These are phyloP conservation scores for Oscheius sp. DNA, from an alignment of 2,888 invertebrate species.

Conservation along the genomic window DNA sequence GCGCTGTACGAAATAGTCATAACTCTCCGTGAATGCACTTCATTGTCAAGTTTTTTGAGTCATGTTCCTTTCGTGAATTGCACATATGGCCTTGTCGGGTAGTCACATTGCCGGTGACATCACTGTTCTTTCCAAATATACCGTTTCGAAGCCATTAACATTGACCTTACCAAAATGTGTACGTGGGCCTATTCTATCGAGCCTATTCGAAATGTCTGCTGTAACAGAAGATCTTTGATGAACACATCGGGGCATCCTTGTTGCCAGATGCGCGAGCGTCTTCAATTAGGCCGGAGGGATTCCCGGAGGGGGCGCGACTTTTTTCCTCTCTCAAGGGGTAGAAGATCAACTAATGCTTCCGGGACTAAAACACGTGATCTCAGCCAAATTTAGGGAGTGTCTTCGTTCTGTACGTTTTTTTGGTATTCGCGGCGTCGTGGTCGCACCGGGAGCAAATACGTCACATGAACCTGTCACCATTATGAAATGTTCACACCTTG, in stretches of 20 bases:
- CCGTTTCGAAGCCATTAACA: too few relatives aligned
- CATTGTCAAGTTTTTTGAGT: constrained; percentile 7
- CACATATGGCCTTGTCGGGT: background rate
- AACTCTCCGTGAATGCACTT: constrained; percentile 3
- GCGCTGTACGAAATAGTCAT: constrained; percentile 11
- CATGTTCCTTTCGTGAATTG: background rate
- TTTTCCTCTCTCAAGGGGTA: constrained; percentile 13
- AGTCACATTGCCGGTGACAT: constrained; percentile 3
- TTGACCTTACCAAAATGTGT: too few relatives aligned
- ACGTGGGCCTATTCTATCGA: too few relatives aligned
- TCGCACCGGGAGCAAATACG: constrained; percentile 34
- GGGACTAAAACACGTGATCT: background rate
- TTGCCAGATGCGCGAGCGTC: constrained; percentile 25
- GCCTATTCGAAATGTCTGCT: too few relatives aligned
- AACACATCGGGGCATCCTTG: constrained; percentile 23
- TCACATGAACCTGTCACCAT: constrained; percentile 30
- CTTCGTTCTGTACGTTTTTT: constrained; percentile 20
- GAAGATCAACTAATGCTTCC: constrained; percentile 13
- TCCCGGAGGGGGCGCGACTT: constrained; percentile 19
- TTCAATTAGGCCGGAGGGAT: constrained; percentile 33
- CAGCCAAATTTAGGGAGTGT: too few relatives aligned
- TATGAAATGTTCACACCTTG: constrained; percentile 28
- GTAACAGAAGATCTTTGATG: constrained; percentile 30
- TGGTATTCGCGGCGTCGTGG: constrained; percentile 12
- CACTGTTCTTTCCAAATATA: background rate